Base-by-base conservation (phyloP, 2,113 vertebrate species). In the Agapornis roseicollis region DNA sequence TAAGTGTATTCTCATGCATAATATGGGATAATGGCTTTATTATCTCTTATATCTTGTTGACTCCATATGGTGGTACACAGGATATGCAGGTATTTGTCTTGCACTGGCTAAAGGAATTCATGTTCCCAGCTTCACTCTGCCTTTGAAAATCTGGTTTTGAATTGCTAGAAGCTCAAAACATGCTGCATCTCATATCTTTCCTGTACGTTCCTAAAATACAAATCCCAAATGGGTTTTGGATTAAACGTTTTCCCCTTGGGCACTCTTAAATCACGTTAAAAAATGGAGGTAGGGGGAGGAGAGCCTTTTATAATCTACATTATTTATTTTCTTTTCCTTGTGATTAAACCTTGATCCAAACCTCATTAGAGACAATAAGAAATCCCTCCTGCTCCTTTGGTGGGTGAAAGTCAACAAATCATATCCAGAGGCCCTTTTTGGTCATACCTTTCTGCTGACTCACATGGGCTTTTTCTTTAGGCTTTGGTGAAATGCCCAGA, bases 321-420 rank as follows among this genome's bases (percentile, higher is more conserved):
- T 94, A 80, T 85, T 95, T 97, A 80, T 94, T 97, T 93, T 90
- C 55, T 93, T 94, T 88, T 90, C 56, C 52, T 72, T 56, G 39
- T 0, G 12, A 88, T 86, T 81, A 81, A 90, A 80, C 71, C 68
- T 70, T 20, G 31, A 95, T 96, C 82, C 88, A 85, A 93, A 96
- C 61, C 74, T 63, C 93, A 52, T 93, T 80, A 83, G 52, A 61
- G 84, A 90, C 83, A 88, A 49, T 23, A 81, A 64, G 82, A 83
- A 88, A 95, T 74, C 44, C 52, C 44, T 92, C 80, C 52, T 28
- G 39, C 85, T 90, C 35, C 1, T 69, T 63, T 1, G 0, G 50
- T 24, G 80, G 29, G 18, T 90, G 65, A 73, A 73, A 84, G 35
- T 25, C 83, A 94, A 78, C 69, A 90, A 60, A 58, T 23, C 17